Base-by-base conservation (phyloP, 2,113 vertebrate genomes). In the Onychostruthus taczanowskii region DNA sequence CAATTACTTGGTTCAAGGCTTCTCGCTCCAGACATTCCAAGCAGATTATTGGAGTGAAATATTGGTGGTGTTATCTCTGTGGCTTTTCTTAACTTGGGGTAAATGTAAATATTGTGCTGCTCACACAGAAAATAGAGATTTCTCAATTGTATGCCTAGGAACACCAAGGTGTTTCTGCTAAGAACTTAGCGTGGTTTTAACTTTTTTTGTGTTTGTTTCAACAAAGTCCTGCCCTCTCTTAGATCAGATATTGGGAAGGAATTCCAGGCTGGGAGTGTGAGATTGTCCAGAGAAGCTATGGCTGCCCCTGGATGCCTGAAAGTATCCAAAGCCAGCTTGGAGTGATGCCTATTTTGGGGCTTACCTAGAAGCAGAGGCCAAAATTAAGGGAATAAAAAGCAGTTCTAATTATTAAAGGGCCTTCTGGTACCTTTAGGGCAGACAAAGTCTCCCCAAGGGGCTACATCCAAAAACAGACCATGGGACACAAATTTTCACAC, bases 1-100 rank as follows among this genome's bases (percentile, higher is more conserved):
- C 97, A 92, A 90, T 96, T 93, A 90, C 89, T 97, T 92, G 75
- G 93, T 91, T 87, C 89, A 94, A 97, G 96, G 92, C 95, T 94
- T 96, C 96, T 93, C 93, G 58, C 82, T 95, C 76, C 95, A 93
- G 61, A 96, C 95, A 96, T 96, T 96, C 85, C 92, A 49, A 61
- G 90, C 52, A 90, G 75, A 41, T 96, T 95, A 61, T 20, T 21
- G 1, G 16, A 85, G 22, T 66, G 86, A 96, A 96, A 89, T 72
- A 33, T 2, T 63, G 76, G 3, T 28, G 87, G 39, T 1, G 10
- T 74, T 84, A 80, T n/a, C 85, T 92, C 87, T 7, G 52, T 0
- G 3, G 6, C 7, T n/a, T 27, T 41, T 31, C 61, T 74, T 56
- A 27, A 50, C 14, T 81, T 52, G 27, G 31, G 2, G 6, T 43